Evolutionary conservation across 2,113 vertebrate genomes (phyloP).

Genomic region (Phylloscopus trochiloides): DNA sequence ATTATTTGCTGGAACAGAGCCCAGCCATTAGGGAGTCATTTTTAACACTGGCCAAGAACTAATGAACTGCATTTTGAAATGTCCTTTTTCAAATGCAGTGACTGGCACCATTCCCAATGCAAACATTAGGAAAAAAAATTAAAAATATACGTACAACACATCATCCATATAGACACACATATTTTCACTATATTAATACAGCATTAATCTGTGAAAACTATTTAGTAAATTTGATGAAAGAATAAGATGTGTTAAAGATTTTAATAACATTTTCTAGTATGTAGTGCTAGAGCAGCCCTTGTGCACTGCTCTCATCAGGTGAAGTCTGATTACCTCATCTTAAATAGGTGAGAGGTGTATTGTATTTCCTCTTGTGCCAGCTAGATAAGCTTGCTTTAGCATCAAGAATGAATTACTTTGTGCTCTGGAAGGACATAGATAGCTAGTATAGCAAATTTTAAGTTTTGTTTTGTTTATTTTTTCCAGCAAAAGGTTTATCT

Average conservation of each 20-base stretch:
- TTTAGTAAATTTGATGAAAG: not conserved
- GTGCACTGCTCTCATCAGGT: not conserved
- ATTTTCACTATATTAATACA: not conserved
- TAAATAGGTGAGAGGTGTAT: not conserved
- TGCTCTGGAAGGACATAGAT: not conserved
- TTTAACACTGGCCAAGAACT: not conserved
- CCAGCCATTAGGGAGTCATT: not conserved
- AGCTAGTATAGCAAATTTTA: not conserved
- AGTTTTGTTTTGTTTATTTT: not conserved
- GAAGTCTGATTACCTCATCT: not conserved
- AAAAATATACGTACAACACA: not conserved
- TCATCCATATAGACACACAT: not conserved
- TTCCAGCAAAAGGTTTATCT: not conserved
- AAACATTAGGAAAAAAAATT: not conserved
- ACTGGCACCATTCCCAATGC: not conserved
- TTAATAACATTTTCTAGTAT: not conserved
- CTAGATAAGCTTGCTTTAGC: not conserved
- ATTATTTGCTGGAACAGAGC: not conserved
- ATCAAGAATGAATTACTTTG: not conserved
- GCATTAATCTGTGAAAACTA: not conserved
- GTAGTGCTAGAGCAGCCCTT: not conserved
- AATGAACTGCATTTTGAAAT: not conserved
- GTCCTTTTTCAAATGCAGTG: not conserved
- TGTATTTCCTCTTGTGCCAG: not conserved
- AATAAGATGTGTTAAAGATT: not conserved